These are phyloP conservation scores for Aricia artaxerxes DNA, from an alignment of 2,888 invertebrate genomes.

Conservation along the genomic window DNA sequence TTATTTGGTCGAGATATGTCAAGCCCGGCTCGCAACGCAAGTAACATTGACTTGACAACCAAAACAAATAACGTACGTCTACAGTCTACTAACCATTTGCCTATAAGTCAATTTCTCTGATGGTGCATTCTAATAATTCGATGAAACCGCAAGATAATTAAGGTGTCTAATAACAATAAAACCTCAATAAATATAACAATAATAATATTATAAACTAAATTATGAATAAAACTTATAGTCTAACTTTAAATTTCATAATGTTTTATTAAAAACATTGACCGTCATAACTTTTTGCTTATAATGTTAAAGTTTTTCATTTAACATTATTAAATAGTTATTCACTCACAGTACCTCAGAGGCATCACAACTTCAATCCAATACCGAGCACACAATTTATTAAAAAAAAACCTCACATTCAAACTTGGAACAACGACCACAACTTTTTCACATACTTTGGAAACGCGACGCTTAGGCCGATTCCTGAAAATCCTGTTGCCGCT, in stretches of 20 bases:
- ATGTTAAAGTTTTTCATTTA: background rate
- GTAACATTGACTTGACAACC: no score
- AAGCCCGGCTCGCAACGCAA: no score
- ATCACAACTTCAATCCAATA: background rate
- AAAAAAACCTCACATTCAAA: constrained; percentile 7
- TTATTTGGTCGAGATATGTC: no score
- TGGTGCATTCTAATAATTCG: background rate
- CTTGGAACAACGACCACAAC: background rate
- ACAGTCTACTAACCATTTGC: no score
- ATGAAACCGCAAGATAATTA: background rate
- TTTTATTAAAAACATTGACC: background rate
- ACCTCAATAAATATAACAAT: background rate
- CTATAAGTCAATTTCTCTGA: background rate
- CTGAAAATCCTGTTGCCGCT: constrained; percentile 41
- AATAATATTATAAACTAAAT: background rate
- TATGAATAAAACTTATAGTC: background rate
- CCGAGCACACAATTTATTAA: background rate
- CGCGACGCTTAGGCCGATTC: constrained; percentile 37
- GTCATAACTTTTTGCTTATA: no score
- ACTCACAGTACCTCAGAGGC: background rate
- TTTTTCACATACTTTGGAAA: constrained; percentile 39
- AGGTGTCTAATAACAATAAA: background rate
- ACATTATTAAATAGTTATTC: background rate
- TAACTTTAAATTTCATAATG: background rate
- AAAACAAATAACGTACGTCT: no score